Evolutionary conservation across 2,113 vertebrate species (phyloP), one percentile per base, ranked within the genome.

Genomic region (Anas platyrhynchos): DNA sequence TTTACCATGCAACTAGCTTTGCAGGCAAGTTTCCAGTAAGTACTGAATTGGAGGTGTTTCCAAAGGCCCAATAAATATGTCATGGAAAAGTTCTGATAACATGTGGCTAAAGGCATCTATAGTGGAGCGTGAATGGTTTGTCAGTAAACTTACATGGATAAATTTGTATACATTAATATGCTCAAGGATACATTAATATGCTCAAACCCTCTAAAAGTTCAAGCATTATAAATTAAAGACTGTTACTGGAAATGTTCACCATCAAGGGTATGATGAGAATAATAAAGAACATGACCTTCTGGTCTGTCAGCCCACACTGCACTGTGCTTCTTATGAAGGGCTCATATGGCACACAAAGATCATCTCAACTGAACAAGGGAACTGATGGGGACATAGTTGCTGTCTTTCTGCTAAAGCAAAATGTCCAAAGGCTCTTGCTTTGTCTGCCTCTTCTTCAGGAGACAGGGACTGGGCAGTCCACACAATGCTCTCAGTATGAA

Each of bases 141-240:
- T 52, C 80, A 59, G 11, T 76, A 80, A 52, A 54, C 79, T 75
- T 76, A 41, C 4, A 79, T 34, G 16, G 4, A 38, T 68, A 80
- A 38, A 62, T 74, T 77, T 73, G 62, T 58, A 20, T 14, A 16
- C 10, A 73, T 92, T 43, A 34, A 10, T 77, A 83, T 83, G 48
- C 46, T 83, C 36, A 17, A 38, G 10, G 52, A 6, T 4, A 34
- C 10, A 41, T 41, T 41, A 41, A 41, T 41, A 41, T 13, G 41
- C 41, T 41, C 41, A 4, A 89, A 9, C 11, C 15, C 11, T 69
- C 34, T 52, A 26, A 86, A 66, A 3, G 4, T 65, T 76, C 31
- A 32, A 9, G 38, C 16, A 34, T 46, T 88, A 32, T 94, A 94
- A 96, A 96, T 95, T 88, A 94, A 93, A 90, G 66, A 69, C 67